Evolutionary conservation across 2,797 vertebrate species (phyloP), one percentile per base, ranked within the genome.

Genomic region (Xenopus petersii): DNA sequence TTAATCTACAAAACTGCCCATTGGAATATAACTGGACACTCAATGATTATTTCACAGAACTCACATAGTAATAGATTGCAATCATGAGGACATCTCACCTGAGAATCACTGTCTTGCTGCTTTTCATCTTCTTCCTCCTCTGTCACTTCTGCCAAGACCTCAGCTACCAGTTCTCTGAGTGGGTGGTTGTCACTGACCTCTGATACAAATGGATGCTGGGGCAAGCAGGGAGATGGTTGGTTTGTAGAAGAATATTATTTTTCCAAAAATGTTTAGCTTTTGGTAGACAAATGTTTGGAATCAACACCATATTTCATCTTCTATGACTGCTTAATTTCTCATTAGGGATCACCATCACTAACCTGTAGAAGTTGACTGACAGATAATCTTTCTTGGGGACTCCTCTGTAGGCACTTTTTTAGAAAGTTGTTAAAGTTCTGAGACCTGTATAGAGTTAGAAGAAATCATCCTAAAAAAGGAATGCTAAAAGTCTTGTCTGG

Each of bases 351-450:
- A 9, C 0, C 5, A 33, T 46, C 16, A 56, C 81, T 68, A 16
- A 86, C 86, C 55, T 88, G 79, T 30, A 90, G 83, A 36, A 91
- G 88, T 83, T 89, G 86, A 61, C 79, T 82, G 9, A 84, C 83
- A 0, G 86, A 82, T 84, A 85, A 89, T 61, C 90, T 83, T 0
- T 46, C 74, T 61, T 89, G 87, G 0, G 88, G 87, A 60, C 83
- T 88, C 82, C 87, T 91, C 67, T 89, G 85, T 72, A 92, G 77
- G 8, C 81, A 83, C 62, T 83, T 88, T n/a, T 86, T 81, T 60
- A 92, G 73, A 77, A 92, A 91, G 64, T 88, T 87, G 58, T 89
- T 88, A 81, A 92, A 91, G 67, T 90, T 82, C 42, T 84, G 82
- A 1, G 91, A 91, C 91, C 91, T 92, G 75, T 9, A 12, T 49